phyloP scores from a whole-genome alignment of 2,888 invertebrate species.

The Spatulosminthurus flaviceps region DNA sequence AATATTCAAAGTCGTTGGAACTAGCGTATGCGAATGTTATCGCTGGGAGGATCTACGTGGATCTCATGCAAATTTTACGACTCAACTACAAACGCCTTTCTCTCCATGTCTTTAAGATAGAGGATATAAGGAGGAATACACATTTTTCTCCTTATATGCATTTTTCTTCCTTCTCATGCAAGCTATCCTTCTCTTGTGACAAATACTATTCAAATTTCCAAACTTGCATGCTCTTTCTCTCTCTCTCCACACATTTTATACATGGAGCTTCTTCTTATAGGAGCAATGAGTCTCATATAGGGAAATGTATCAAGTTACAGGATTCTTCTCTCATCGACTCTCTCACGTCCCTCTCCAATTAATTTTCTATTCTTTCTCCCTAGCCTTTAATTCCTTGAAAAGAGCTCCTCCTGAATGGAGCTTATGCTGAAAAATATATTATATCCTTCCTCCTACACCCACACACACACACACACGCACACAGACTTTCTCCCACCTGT shows the following conservation, averaged over 20 bases:
- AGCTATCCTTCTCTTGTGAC: too few relatives aligned
- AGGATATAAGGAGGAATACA: neutral
- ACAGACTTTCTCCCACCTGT: too few relatives aligned
- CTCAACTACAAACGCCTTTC: neutral
- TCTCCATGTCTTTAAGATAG: neutral
- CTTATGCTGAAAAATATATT: too few relatives aligned
- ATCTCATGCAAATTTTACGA: neutral
- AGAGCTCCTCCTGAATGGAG: too few relatives aligned
- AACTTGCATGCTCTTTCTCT: too few relatives aligned
- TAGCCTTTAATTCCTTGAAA: neutral
- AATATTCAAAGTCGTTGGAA: conserved; percentile 20
- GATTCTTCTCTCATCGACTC: neutral
- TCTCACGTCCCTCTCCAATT: neutral
- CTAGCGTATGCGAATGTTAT: conserved; percentile 15
- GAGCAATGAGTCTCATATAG: too few relatives aligned
- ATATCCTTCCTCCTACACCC: too few relatives aligned
- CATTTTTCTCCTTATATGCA: neutral
- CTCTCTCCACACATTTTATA: too few relatives aligned
- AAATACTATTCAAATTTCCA: conserved; percentile 13
- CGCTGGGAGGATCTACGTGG: conserved; percentile 16
- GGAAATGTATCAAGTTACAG: neutral
- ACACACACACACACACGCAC: too few relatives aligned
- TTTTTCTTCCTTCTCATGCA: neutral
- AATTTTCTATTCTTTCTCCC: neutral
- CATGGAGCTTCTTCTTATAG: neutral